Percentiles rank a stretch among this genome's conserved stretches.
Evolutionary conservation across 2,888 invertebrate species (phyloP).

Genomic region (Steinernema scapterisci): DNA sequence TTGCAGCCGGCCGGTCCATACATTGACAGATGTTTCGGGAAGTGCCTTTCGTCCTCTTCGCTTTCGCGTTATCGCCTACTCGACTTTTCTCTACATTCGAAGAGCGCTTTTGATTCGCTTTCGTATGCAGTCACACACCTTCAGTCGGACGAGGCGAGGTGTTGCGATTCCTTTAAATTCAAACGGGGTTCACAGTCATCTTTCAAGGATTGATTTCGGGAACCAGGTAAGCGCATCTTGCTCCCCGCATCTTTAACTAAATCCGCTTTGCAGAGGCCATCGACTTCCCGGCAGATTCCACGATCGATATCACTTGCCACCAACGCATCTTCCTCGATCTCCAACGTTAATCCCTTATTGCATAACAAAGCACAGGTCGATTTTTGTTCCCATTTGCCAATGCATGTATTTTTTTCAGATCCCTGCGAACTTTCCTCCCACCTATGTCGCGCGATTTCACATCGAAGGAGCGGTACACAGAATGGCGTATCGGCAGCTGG

Average conservation of each 20-base stretch:
- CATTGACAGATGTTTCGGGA: constrained; percentile 18
- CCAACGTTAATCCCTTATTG: neutral
- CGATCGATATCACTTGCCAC: constrained; percentile 7
- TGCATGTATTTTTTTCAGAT: neutral
- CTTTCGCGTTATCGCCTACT: neutral
- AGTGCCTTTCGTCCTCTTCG: constrained; percentile 1
- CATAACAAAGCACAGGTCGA: neutral
- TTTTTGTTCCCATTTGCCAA: too few relatives aligned
- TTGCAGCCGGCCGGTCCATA: too few relatives aligned
- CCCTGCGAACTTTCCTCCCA: constrained; percentile 42
- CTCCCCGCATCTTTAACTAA: neutral
- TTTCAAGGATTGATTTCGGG: neutral
- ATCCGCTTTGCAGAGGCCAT: neutral
- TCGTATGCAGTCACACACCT: constrained; percentile 26
- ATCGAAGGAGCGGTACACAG: constrained; percentile 51
- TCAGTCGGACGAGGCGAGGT: constrained; percentile 8
- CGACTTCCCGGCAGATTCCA: constrained; percentile 24
- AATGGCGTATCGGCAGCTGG: constrained; percentile 72
- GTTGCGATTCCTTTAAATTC: constrained; percentile 18
- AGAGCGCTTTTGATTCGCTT: neutral
- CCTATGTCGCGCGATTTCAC: constrained; percentile 52
- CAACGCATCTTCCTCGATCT: constrained; percentile 8
- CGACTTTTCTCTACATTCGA: neutral
- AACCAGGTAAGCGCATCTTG: neutral
- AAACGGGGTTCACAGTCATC: neutral